A percentile compares a stretch with the other conserved stretches of the same genome.
These are phyloP conservation scores for Ditula angustiorana DNA, from an alignment of 2,888 invertebrate genomes.

Conservation along the genomic window DNA sequence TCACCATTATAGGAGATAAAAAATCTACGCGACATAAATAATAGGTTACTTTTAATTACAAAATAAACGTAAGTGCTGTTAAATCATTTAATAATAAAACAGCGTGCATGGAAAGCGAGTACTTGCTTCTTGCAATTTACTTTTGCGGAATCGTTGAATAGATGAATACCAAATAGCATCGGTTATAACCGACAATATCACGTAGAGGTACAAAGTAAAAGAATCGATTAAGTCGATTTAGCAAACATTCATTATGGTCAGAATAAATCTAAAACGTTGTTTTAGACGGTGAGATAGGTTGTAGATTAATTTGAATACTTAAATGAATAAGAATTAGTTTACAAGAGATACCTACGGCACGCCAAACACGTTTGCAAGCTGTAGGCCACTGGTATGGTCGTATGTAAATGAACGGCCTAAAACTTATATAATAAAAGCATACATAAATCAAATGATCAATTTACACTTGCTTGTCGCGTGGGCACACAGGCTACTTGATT, in stretches of 20 bases:
- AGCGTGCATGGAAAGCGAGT: conserved; percentile 19
- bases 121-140: conserved; percentile 14
- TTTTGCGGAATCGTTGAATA: conserved; percentile 37
- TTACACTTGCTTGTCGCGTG: conserved; percentile 56
- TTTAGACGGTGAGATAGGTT: not conserved
- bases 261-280: not conserved
- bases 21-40: too few relatives aligned
- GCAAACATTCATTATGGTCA: not conserved
- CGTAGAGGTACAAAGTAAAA: not conserved
- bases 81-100: conserved; percentile 10
- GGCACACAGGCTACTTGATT: conserved; percentile 60
- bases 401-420: conserved; percentile 47
- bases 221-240: not conserved
- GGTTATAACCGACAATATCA: not conserved
- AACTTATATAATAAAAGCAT: conserved; percentile 60
- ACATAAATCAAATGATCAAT: conserved; percentile 65
- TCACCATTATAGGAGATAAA: too few relatives aligned
- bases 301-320: conserved; percentile 4
- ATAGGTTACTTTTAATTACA: too few relatives aligned
- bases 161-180: conserved; percentile 22
- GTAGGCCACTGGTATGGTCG: conserved; percentile 38
- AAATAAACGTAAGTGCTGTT: too few relatives aligned
- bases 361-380: conserved; percentile 47
- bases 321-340: conserved; percentile 17
- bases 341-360: conserved; percentile 38